phyloP scores from a whole-genome alignment of 2,113 vertebrate species.

The Probosciger aterrimus region DNA sequence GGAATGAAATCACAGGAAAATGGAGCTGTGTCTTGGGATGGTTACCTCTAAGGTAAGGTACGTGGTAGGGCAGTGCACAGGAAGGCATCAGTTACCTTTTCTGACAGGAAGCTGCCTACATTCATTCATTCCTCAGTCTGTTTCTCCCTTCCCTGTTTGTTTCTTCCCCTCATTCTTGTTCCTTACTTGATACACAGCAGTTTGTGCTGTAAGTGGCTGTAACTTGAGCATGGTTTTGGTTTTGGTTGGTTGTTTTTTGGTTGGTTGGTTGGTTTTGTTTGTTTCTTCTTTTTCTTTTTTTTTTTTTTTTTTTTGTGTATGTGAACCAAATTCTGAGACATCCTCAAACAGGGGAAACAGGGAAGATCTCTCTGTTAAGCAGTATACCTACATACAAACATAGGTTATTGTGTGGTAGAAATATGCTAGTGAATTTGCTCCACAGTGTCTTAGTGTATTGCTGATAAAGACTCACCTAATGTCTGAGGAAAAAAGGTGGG shows the following conservation, averaged over 20 bases:
- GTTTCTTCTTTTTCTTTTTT: background rate
- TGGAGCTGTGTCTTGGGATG: background rate
- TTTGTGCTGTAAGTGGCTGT: background rate
- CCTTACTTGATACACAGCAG: background rate
- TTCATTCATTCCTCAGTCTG: background rate
- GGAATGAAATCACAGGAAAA: background rate
- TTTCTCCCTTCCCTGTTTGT: background rate
- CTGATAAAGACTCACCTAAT: background rate
- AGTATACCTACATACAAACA: background rate
- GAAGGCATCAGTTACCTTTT: background rate
- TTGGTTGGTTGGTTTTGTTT: background rate
- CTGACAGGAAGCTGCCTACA: background rate
- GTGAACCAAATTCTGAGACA: background rate
- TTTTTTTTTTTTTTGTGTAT: too few relatives aligned
- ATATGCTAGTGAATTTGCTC: background rate
- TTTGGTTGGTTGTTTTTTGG: background rate
- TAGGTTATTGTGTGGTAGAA: background rate
- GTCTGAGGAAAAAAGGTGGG: accelerated
- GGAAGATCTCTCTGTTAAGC: background rate
- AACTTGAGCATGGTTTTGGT: background rate
- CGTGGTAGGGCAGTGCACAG: background rate
- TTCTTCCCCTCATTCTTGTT: background rate
- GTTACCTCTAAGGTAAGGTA: background rate
- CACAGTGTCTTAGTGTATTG: background rate
- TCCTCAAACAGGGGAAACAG: background rate